Evolutionary conservation across 2,888 invertebrate genomes (phyloP), one percentile per base, ranked within the genome.

Genomic region (Azorinus chamasolen): DNA sequence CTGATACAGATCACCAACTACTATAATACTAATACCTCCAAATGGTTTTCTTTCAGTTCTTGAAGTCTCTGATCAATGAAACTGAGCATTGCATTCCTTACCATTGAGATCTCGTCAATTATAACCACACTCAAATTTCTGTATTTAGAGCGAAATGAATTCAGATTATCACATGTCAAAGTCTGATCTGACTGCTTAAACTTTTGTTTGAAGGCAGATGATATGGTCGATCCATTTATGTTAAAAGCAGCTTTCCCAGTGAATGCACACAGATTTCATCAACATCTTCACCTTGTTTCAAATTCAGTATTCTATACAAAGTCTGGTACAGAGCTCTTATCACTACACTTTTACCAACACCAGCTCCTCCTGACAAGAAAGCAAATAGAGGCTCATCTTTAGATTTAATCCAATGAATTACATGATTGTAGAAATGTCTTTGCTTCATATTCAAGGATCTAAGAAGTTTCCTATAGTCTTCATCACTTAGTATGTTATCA

Each of bases 1-100:
- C 58, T 84, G 84, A 58, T 75, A 84, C 2, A 81, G 45, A 46
- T 78, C 77, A 12, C 78, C 81, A 54, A 81, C 68, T 22, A 48
- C 51, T 41, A 81, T 66, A 2, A 79, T 32, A 41, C 24, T 18
- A 24, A 71, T 50, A 18, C 68, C 68, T 20, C 71, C 70, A 79
- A 76, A 76, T 39, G 39, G 43, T 50, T 54, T 18, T 20, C 20
- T 32, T 46, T 66, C 5, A 71, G 18, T 53, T 75, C 51, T 41
- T 76, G 24, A 14, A 79, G 46, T 32, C 79, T 51, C 25, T 63
- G 16, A 50, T 73, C 25, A 12, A 79, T 27, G 27, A 54, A 50
- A 54, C 61, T 55, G 2, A 77, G 61, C 72, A 73, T 70, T n/a
- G 24, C 20, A 41, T 51, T 61, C 1, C 79, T 70, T 45, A 79